phyloP scores from a whole-genome alignment of 2,888 invertebrate genomes.

The Macaria liturata region DNA sequence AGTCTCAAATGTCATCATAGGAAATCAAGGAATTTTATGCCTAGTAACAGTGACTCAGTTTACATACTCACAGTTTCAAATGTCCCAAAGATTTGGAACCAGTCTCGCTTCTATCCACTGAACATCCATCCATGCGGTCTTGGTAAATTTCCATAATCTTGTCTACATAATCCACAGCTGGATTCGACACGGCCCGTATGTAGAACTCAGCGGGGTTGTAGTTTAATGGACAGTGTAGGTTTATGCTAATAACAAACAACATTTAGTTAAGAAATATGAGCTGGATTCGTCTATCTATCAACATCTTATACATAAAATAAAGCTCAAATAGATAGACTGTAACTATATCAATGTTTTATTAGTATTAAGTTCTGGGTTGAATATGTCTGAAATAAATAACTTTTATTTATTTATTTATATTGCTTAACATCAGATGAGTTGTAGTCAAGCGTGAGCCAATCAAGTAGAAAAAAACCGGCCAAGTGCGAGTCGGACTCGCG shows the following conservation, averaged over 20 bases:
- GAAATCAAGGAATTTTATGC: no score
- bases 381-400: no score
- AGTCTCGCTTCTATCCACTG: slow-evolving; percentile 25
- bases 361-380: no score
- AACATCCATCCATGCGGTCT: slow-evolving; percentile 33
- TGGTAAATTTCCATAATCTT: slow-evolving; percentile 49
- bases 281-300: not conserved
- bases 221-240: slow-evolving; percentile 86
- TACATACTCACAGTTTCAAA: slow-evolving; percentile 44
- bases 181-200: slow-evolving; percentile 78
- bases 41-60: not conserved
- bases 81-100: slow-evolving; percentile 29
- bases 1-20: not conserved
- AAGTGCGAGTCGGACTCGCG: no score
- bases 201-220: slow-evolving; percentile 95
- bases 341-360: no score
- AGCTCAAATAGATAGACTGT: no score
- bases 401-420: no score
- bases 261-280: slow-evolving; percentile 10
- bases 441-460: not conserved
- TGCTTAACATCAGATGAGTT: not conserved
- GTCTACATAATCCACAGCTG: slow-evolving; percentile 34
- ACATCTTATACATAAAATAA: no score
- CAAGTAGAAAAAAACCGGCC: no score
- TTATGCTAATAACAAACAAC: slow-evolving; percentile 74